Percentiles rank a stretch among this genome's conserved stretches.
phyloP scores from a whole-genome alignment of 1,140 invertebrate genomes.

The Apis cerana region DNA sequence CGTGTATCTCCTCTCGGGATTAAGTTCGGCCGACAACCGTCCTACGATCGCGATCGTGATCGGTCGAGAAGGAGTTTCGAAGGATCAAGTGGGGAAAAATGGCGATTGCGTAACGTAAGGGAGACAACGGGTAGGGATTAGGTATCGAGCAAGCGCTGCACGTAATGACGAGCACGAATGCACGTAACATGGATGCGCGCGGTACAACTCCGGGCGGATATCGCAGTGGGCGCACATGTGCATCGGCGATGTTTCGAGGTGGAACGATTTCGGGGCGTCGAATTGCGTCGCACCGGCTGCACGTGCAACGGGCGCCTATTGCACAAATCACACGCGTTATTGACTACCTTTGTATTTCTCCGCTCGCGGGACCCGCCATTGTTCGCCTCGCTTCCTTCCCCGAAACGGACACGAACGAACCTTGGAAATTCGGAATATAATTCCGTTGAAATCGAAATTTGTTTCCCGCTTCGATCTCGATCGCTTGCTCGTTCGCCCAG shows the following conservation, averaged over 20 bases:
- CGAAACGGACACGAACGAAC: slow-evolving; percentile 15
- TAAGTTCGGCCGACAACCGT: too few species aligned
- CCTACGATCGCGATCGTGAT: too few species aligned
- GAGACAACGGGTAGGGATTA: slow-evolving; percentile 16
- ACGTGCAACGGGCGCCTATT: slow-evolving; percentile 78
- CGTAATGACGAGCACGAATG: slow-evolving; percentile 73
- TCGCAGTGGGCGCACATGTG: slow-evolving; percentile 72
- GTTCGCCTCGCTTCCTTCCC: slow-evolving; percentile 27
- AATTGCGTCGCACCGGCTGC: slow-evolving; percentile 77
- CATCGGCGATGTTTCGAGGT: slow-evolving; percentile 73
- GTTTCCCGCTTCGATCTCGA: too few species aligned
- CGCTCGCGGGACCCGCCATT: slow-evolving; percentile 59
- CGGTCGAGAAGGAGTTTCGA: too few species aligned
- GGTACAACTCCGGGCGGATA: slow-evolving; percentile 56
- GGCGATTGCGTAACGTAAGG: neutral
- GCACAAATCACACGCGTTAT: slow-evolving; percentile 81
- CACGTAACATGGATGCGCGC: slow-evolving; percentile 56
- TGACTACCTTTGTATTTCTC: slow-evolving; percentile 78
- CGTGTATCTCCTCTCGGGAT: too few species aligned
- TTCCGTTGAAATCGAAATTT: too few species aligned
- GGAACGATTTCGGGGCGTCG: slow-evolving; percentile 76
- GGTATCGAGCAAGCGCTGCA: slow-evolving; percentile 47
- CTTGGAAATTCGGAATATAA: too few species aligned
- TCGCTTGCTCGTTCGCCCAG: too few species aligned
- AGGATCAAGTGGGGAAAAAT: too few species aligned